Evolutionary conservation across 2,113 vertebrate species (phyloP), one percentile per base, ranked within the genome.

Genomic region (Thymallus thymallus): DNA sequence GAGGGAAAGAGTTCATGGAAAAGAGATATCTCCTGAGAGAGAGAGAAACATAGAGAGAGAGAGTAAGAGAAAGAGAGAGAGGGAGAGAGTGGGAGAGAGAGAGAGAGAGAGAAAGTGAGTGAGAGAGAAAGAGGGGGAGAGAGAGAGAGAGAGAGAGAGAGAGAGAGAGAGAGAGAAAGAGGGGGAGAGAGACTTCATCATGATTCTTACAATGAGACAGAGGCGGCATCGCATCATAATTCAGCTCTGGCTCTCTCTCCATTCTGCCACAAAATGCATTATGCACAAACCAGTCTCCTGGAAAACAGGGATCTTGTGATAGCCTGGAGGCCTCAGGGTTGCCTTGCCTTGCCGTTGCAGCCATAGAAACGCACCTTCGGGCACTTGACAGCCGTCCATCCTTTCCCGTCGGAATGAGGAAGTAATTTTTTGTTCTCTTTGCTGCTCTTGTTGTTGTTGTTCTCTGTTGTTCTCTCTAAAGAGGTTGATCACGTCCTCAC

Each of bases 281-380:
- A 82, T 86, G 75, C 70, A 81, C 32, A 82, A 82, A 87, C 56
- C 77, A 73, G 18, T 71, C 72, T 65, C 23, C 63, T 64, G 73
- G 71, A 63, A 63, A 72, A 24, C 0, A 12, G 30, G 32, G 66
- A 72, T 75, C 77, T 81, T 73, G 30, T 69, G 69, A 79, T 68
- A 41, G 76, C 71, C 77, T 79, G 23, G 24, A 79, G 68, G 74
- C 55, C 30, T 14, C 23, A 18, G 68, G 70, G 46, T 71, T 66
- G 71, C 70, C 75, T 32, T 72, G 1, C 68, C 71, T 55, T 46
- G 45, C 14, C 13, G n/a, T 61, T 69, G 35, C 58, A 48, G 14
- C 13, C 16, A 10, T 20, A 51, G 24, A 20, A 24, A 72, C 67
- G 23, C 62, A 58, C 62, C 75, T 76, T 18, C 35, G 26, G 61